Evolutionary conservation across 1,140 invertebrate genomes (phyloP).

Genomic region (Chymomyza costata): DNA sequence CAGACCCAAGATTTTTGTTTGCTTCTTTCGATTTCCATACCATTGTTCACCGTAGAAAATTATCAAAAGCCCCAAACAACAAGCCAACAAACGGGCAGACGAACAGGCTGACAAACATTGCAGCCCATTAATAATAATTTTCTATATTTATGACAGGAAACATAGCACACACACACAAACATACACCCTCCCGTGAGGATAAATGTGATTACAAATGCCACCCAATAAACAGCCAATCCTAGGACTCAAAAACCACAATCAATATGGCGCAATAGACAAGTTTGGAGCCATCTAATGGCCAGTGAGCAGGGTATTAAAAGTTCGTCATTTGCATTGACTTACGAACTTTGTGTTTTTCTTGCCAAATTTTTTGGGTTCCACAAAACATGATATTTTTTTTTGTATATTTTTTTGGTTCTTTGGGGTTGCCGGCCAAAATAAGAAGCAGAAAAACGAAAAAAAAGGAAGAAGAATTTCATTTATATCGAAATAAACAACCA

Average conservation of each 20-base stretch:
- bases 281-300: too few species aligned
- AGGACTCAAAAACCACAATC: conserved; percentile 25
- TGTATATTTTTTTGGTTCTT: too few species aligned
- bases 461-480: conserved; percentile 66
- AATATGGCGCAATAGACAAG: conserved; percentile 32
- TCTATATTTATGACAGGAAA: conserved; percentile 71
- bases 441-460: conserved; percentile 26
- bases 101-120: conserved; percentile 25
- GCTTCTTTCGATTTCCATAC: neutral
- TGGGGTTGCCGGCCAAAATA: conserved; percentile 45
- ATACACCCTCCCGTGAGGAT: conserved; percentile 46
- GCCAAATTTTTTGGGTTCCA: conserved; percentile 48
- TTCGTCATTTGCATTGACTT: conserved; percentile 58
- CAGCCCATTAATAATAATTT: conserved; percentile 68
- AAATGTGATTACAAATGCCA: conserved; percentile 64
- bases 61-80: conserved; percentile 43
- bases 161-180: conserved; percentile 50
- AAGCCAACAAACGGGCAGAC: conserved; percentile 31
- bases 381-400: conserved; percentile 39
- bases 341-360: conserved; percentile 44
- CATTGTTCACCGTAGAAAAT: conserved; percentile 22
- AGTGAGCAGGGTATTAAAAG: conserved; percentile 50
- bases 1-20: too few species aligned
- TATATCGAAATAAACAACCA: conserved; percentile 75
- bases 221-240: conserved; percentile 5